These are phyloP conservation scores for Philaenus spumarius DNA, from an alignment of 1,140 invertebrate genomes.

Conservation along the genomic window DNA sequence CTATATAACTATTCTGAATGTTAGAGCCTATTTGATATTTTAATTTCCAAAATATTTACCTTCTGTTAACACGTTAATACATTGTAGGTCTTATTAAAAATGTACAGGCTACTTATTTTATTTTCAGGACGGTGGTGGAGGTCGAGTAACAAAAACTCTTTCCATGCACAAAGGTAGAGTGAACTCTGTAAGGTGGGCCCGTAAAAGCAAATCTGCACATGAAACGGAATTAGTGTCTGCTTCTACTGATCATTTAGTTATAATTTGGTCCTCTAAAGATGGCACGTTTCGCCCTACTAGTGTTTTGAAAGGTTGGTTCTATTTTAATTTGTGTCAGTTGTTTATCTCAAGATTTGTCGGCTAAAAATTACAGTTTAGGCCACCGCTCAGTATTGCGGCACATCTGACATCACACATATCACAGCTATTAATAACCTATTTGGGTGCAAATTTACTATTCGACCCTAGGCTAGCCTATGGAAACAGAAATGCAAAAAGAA, in stretches of 20 bases:
- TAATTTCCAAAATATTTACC: background rate
- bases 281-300: background rate
- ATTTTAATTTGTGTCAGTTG: background rate
- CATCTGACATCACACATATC: background rate
- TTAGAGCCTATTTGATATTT: background rate
- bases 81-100: background rate
- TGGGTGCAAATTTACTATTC: no score
- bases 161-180: slow-evolving; percentile 56
- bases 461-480: no score
- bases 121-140: slow-evolving; percentile 30
- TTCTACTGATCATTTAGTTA: slow-evolving; percentile 30
- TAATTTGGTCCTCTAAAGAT: slow-evolving; percentile 1
- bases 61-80: background rate
- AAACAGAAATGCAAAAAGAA: background rate
- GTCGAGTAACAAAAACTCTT: slow-evolving; percentile 49
- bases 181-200: slow-evolving; percentile 72
- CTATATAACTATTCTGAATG: background rate
- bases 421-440: background rate
- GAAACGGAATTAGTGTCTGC: slow-evolving; percentile 62
- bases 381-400: background rate
- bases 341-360: background rate
- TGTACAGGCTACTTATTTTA: background rate
- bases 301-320: slow-evolving; percentile 37
- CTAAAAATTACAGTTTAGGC: background rate
- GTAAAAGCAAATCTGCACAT: slow-evolving; percentile 31